Base-by-base conservation (phyloP, 2,797 vertebrate species). In the Pseudopleuronectes americanus region DNA sequence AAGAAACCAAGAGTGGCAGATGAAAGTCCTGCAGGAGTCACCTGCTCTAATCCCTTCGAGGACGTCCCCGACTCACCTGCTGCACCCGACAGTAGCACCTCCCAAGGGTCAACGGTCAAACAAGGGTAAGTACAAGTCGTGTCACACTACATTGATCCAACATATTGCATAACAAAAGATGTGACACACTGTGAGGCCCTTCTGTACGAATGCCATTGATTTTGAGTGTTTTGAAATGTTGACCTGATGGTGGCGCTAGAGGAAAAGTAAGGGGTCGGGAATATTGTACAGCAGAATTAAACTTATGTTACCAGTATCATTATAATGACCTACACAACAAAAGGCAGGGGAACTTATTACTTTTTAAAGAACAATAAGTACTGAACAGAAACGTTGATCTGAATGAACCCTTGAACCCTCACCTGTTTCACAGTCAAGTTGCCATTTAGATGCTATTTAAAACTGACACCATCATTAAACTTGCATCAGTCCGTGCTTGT, bases 41-140 rank as follows among this genome's bases (percentile, higher is more conserved):
- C 67, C 1, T 86, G 83, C 13, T 68, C 56, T 1, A 88, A 89
- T 77, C 86, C 84, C 0, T 92, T 91, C 57, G 88, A 87, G 16
- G 85, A 90, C 36, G 1, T 8, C 57, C 33, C 36, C 0, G 17
- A 13, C 68, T 0, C 87, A 45, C n/a, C 93, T 28, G 21, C 74
- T 74, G 65, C 24, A 74, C 16, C 58, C 7, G 0, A 71, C 81
- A 0, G 76, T 74, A 90, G 89, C 77, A 83, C 87, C 2, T 72
- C 73, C 2, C 90, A 90, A 81, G 91, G 87, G 65, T 93, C 93
- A 71, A 89, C 92, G 1, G 91, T 95, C 68, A 95, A 94, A 51
- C 95, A 96, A 81, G 95, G 97, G 97, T 98, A 62, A 90, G 96
- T 92, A 63, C 47, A 58, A 21, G 23, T 3, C 36, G n/a, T 26